Conservation (phyloP, 92 coral and sea anemone species). For the Nematostella vectensis region DNA sequence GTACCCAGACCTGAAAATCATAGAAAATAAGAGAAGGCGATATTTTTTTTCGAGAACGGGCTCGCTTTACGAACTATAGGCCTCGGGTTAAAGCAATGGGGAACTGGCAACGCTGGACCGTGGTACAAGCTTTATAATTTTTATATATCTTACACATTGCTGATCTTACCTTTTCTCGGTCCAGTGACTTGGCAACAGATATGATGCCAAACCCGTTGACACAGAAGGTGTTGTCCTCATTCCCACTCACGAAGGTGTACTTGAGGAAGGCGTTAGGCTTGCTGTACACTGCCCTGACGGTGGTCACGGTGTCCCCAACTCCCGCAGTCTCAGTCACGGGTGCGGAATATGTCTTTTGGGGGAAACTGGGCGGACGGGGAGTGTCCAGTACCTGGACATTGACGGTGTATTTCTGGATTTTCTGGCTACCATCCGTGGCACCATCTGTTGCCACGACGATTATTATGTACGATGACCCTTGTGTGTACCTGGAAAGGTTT, state of each 20-base stretch:
- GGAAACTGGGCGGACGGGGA: constrained; percentile 32
- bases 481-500: constrained; percentile 17
- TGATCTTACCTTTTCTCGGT: constrained; percentile 79
- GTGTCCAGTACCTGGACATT: constrained; percentile 32
- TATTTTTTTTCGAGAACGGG: no score
- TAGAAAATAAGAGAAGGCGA: no score
- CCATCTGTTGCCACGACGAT: constrained; percentile 29
- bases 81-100: no score
- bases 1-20: no score
- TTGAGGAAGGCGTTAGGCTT: constrained; percentile 29
- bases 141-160: no score
- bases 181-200: constrained; percentile 64
- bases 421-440: constrained; percentile 11
- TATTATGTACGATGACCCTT: constrained; percentile 9
- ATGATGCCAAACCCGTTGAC: constrained; percentile 64
- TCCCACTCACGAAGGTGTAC: constrained; percentile 57
- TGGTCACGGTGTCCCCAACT: constrained; percentile 38
- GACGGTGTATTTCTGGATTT: constrained; percentile 4
- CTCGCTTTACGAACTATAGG: no score
- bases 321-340: constrained; percentile 22
- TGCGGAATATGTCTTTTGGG: neutral
- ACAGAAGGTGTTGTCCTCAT: constrained; percentile 68
- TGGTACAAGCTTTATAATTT: no score
- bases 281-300: constrained; percentile 38
- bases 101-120: no score